These are phyloP conservation scores for Amphipoea oculea DNA, from an alignment of 2,888 invertebrate species.

Conservation along the genomic window DNA sequence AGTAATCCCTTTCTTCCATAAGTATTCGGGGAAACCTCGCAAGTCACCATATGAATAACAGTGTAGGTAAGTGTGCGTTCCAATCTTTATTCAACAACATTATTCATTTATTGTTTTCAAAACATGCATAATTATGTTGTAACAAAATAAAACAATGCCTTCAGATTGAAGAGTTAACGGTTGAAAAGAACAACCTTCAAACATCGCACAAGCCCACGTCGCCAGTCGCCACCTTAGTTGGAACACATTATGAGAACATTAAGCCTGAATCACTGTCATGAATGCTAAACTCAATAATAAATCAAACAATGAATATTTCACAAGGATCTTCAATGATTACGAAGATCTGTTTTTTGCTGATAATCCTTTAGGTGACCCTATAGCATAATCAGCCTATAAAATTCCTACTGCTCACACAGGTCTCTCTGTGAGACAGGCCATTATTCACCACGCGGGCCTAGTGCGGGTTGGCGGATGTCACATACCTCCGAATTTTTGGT, in stretches of 20 bases:
- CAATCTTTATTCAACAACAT: conserved; percentile 1
- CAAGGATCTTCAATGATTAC: conserved; percentile 3
- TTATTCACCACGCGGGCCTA: background rate
- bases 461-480: background rate
- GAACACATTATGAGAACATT: conserved; percentile 52
- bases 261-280: conserved; percentile 51
- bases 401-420: background rate
- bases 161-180: conserved; percentile 33
- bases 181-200: conserved; percentile 54
- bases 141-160: conserved; percentile 24
- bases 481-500: background rate
- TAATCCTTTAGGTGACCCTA: background rate
- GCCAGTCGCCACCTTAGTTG: conserved; percentile 39
- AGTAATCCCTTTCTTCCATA: background rate
- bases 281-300: conserved; percentile 47
- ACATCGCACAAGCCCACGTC: conserved; percentile 59
- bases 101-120: conserved; percentile 26
- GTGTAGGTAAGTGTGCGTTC: background rate
- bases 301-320: conserved; percentile 27
- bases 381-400: background rate
- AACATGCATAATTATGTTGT: conserved; percentile 32
- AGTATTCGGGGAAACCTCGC: background rate
- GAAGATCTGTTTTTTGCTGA: conserved; percentile 1
- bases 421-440: background rate
- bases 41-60: background rate